Evolutionary conservation across 2,797 vertebrate species (phyloP), one percentile per base, ranked within the genome.

Genomic region (Spondyliosoma cantharus): DNA sequence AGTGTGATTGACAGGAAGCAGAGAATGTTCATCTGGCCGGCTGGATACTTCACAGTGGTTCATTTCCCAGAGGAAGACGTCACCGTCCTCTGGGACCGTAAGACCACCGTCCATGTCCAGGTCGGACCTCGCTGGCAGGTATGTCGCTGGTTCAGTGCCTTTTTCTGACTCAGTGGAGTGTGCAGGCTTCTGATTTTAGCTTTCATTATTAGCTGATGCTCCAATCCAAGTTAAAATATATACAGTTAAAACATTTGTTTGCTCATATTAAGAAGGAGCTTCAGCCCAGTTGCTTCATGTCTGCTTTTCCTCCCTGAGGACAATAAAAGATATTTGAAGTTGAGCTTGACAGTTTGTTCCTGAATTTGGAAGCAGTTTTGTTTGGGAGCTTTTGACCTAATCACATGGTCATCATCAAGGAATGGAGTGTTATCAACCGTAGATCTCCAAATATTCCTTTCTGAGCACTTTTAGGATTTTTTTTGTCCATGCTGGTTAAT

Each of bases 101-200:
- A 97, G 86, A 99, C 96, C 77, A 98, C 97, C 0, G 83, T 98
- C 82, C 98, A 99, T 20, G 82, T 99, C 66, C 97, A 98, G 88
- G 96, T 96, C 20, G 98, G 98, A 83, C 97, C 96, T 17, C 95
- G 90, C 71, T 99, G 98, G 98, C 97, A 99, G 96, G 98, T 98
- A 88, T 75, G 90, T 71, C 0, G 1, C 59, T 15, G 20, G 4
- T 22, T 74, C 29, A 17, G 24, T 2, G 19, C 14, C 22, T 25
- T 19, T 57, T 60, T 7, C 46, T 37, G 37, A 37, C 15, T 57
- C 27, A 69, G 29, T 25, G 22, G 37, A 25, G 17, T 2, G 25
- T n/a, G 17, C 22, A 14, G 29, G 17, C 8, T 13, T 24, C 15
- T 24, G 32, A 46, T 46, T 48, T 19, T n/a, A 19, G 4, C 5